phyloP scores from a whole-genome alignment of 2,113 vertebrate genomes.

The Telmatochromis sp. region DNA sequence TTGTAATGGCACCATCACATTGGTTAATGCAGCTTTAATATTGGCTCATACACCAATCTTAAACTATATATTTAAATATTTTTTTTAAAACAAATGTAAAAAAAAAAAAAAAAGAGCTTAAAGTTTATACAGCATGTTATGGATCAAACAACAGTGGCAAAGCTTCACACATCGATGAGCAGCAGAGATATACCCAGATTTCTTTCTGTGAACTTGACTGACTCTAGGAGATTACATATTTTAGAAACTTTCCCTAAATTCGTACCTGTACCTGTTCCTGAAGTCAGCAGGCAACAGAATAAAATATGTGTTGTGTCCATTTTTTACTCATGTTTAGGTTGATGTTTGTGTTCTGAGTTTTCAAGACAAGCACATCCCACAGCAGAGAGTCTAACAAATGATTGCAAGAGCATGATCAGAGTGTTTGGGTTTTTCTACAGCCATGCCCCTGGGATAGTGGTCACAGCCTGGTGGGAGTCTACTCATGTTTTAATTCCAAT shows the following conservation, averaged over 20 bases:
- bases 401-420: conserved; percentile 41
- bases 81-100: not conserved
- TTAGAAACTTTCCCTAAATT: not conserved
- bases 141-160: not conserved
- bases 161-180: not conserved
- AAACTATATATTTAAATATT: not conserved
- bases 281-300: not conserved
- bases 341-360: not conserved
- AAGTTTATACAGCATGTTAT: not conserved
- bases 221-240: not conserved
- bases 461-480: conserved; percentile 46
- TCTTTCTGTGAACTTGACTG: not conserved
- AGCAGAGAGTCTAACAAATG: conserved; percentile 24
- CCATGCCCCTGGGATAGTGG: conserved; percentile 32
- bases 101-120: not conserved
- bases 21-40: not conserved
- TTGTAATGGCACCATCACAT: not conserved
- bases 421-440: conserved; percentile 40
- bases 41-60: not conserved
- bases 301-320: not conserved
- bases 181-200: not conserved
- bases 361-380: not conserved
- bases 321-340: not conserved
- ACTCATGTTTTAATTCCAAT: conserved; percentile 21
- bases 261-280: not conserved